phyloP scores from a whole-genome alignment of 2,888 invertebrate species.

The Xiphydria camelus region DNA sequence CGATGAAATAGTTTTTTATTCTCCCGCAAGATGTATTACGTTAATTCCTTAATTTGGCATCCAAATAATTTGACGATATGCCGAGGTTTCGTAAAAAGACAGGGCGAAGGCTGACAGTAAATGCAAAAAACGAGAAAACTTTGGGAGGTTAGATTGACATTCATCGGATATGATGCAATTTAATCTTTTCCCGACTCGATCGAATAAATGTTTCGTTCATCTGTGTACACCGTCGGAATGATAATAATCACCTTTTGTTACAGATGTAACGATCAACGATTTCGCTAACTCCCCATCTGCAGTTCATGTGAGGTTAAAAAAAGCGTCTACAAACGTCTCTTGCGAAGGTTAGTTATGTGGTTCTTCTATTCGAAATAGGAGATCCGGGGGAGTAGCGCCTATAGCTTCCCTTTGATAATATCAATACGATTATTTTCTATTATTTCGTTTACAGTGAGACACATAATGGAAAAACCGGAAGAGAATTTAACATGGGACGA shows the following conservation, averaged over 20 bases:
- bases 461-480: slow-evolving; percentile 45
- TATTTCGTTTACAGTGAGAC: slow-evolving; percentile 23
- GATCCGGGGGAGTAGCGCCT: neutral
- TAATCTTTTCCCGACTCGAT: neutral
- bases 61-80: slow-evolving; percentile 42
- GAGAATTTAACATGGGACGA: slow-evolving; percentile 60
- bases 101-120: slow-evolving; percentile 27
- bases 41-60: slow-evolving; percentile 44
- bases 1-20: slow-evolving; percentile 39
- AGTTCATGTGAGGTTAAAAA: slow-evolving; percentile 48
- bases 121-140: slow-evolving; percentile 41
- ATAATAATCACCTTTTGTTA: slow-evolving; percentile 30
- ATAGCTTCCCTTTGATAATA: too few relatives aligned
- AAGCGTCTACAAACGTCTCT: slow-evolving; percentile 34
- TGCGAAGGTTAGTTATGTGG: slow-evolving; percentile 28
- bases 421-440: neutral
- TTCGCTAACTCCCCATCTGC: slow-evolving; percentile 63
- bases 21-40: slow-evolving; percentile 39
- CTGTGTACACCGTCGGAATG: too few relatives aligned
- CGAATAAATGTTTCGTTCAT: too few relatives aligned
- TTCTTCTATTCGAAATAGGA: neutral
- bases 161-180: neutral
- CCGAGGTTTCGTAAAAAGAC: slow-evolving; percentile 38
- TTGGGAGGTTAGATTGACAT: slow-evolving; percentile 49
- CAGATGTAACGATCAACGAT: slow-evolving; percentile 70